Conservation (phyloP, 2,113 vertebrate species). For the Coryphaenoides rupestris region DNA sequence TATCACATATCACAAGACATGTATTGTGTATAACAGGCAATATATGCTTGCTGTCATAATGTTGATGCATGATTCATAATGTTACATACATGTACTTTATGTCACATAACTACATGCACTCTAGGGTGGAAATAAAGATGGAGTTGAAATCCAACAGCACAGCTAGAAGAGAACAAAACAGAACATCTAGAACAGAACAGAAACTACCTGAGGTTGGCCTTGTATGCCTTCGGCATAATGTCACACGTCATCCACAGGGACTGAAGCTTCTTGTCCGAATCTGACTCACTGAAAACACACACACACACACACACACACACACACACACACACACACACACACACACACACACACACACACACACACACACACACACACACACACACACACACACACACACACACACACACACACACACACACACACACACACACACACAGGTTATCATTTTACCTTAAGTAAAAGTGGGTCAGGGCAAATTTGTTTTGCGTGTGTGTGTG, state of each 20-base stretch:
- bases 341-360: too few relatives aligned
- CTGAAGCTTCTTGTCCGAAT: constrained; percentile 93
- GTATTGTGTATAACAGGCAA: too few relatives aligned
- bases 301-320: constrained; percentile 6
- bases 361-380: constrained; percentile 25
- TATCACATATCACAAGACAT: too few relatives aligned
- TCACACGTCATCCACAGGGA: constrained; percentile 92
- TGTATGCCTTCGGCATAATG: constrained; percentile 85
- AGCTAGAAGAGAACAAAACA: not conserved
- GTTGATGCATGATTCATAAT: too few relatives aligned
- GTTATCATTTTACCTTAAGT: too few relatives aligned
- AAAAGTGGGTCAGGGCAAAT: too few relatives aligned
- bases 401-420: constrained; percentile 27
- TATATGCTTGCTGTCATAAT: too few relatives aligned
- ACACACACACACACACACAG: too few relatives aligned
- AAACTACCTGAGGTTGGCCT: constrained; percentile 87
- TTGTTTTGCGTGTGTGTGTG: not conserved
- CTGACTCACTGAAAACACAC: constrained; percentile 78
- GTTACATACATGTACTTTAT: too few relatives aligned
- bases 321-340: too few relatives aligned
- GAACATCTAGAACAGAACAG: not conserved
- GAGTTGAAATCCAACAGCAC: not conserved
- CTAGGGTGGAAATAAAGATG: not conserved
- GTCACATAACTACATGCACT: too few relatives aligned
- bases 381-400: too few relatives aligned